These are phyloP conservation scores for Girardinus metallicus DNA, from an alignment of 2,797 vertebrate species.

Conservation along the genomic window DNA sequence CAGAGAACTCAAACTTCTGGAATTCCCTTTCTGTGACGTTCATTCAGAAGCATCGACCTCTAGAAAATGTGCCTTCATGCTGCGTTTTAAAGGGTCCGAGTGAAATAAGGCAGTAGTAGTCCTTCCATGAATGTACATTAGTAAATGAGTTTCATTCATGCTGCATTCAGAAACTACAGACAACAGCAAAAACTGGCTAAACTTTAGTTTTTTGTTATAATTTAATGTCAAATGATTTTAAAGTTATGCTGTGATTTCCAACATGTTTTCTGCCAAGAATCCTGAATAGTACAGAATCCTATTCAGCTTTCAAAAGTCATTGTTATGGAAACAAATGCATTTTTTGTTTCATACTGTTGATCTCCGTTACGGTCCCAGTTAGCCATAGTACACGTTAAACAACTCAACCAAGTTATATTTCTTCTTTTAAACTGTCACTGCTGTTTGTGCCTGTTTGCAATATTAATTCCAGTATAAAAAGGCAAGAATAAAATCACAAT, in stretches of 20 bases:
- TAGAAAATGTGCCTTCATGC: not conserved
- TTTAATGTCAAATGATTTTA: not conserved
- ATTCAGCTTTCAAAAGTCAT: not conserved
- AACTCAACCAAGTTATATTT: not conserved
- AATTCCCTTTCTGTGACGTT: not conserved
- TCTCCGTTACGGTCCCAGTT: not conserved
- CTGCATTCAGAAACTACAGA: not conserved
- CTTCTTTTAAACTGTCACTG: not conserved
- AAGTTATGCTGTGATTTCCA: not conserved
- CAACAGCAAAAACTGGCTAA: not conserved
- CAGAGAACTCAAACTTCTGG: not conserved
- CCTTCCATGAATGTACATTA: not conserved
- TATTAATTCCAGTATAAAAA: too few relatives aligned
- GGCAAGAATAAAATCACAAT: too few relatives aligned
- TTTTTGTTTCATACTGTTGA: not conserved
- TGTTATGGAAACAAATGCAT: not conserved
- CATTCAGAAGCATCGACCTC: not conserved
- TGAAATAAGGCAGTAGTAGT: not conserved
- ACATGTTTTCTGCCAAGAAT: not conserved
- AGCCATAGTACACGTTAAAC: not conserved
- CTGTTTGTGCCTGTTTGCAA: too few relatives aligned
- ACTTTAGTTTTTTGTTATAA: not conserved
- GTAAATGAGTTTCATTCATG: not conserved
- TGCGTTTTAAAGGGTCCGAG: not conserved
- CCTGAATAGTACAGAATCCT: not conserved